phyloP scores from a whole-genome alignment of 1,140 invertebrate species.

The Gryon sp. region DNA sequence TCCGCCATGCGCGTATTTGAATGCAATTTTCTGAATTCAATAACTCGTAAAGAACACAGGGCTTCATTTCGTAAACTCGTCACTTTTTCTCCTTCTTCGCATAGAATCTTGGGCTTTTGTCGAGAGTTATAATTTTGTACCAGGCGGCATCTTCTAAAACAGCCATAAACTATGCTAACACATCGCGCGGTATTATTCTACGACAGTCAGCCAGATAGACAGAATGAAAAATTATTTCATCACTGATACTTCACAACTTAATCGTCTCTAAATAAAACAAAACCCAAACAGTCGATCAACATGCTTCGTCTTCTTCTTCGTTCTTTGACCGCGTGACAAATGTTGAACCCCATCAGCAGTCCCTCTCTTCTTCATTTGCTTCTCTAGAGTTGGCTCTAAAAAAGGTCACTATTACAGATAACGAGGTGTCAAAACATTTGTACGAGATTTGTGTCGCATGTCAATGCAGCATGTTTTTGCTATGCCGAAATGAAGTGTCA shows the following conservation, averaged over 20 bases:
- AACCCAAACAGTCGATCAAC: no score
- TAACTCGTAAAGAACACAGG: conserved; percentile 48
- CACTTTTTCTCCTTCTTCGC: conserved; percentile 25
- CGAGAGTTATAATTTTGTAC: conserved; percentile 25
- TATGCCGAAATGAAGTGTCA: no score
- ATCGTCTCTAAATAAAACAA: no score
- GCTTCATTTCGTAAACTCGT: conserved; percentile 44
- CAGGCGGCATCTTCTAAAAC: conserved; percentile 21
- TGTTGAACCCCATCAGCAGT: no score
- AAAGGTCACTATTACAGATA: conserved; percentile 16
- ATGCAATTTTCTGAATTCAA: conserved; percentile 67
- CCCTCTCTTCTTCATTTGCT: no score
- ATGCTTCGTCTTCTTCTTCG: no score
- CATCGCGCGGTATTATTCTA: neutral
- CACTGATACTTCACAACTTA: conserved; percentile 6
- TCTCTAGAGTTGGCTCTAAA: neutral
- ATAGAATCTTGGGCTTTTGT: no score
- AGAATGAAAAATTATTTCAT: conserved; percentile 36
- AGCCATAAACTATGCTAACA: conserved; percentile 35
- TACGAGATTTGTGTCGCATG: neutral
- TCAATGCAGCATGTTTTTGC: no score
- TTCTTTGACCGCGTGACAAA: conserved; percentile 21
- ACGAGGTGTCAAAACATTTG: conserved; percentile 28
- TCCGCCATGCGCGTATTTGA: conserved; percentile 64
- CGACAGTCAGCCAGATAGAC: conserved; percentile 5